Percentiles rank a stretch among this genome's conserved stretches.
Conservation (phyloP, 2,113 vertebrate genomes). For the Syngnathus typhle region DNA sequence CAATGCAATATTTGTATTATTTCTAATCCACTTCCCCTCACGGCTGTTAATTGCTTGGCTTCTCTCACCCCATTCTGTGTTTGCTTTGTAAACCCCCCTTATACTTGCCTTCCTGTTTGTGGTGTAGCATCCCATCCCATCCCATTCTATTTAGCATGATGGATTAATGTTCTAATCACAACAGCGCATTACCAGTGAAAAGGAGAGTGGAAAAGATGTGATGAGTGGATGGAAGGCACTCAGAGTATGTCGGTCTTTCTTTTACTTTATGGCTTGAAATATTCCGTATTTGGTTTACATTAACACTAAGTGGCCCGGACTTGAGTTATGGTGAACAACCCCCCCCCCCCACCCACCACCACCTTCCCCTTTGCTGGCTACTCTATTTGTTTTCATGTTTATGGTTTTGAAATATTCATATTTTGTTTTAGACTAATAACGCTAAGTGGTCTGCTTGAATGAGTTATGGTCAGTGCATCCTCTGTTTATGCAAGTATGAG, state of each 20-base stretch:
- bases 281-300: conserved; percentile 68
- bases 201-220: background rate
- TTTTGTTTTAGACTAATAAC: conserved; percentile 63
- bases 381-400: conserved; percentile 61
- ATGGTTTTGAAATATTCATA: conserved; percentile 63
- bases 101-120: background rate
- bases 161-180: conserved; percentile 1
- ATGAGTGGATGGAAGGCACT: conserved; percentile 21
- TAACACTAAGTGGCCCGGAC: conserved; percentile 56
- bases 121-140: too few species aligned
- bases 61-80: conserved; percentile 12
- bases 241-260: conserved; percentile 30
- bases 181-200: background rate
- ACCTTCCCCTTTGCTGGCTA: conserved; percentile 18
- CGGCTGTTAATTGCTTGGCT: conserved; percentile 36
- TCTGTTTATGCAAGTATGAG: conserved; percentile 26
- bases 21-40: conserved; percentile 13
- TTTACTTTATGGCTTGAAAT: conserved; percentile 54
- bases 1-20: conserved; percentile 22
- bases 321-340: conserved; percentile 60
- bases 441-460: conserved; percentile 60
- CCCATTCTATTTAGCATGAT: background rate
- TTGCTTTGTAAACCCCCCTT: conserved; percentile 6
- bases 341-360: too few species aligned
- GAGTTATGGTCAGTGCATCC: conserved; percentile 49